Evolutionary conservation across 2,797 vertebrate species (phyloP), one percentile per base, ranked within the genome.

Genomic region (Melanotaenia pygmaea): DNA sequence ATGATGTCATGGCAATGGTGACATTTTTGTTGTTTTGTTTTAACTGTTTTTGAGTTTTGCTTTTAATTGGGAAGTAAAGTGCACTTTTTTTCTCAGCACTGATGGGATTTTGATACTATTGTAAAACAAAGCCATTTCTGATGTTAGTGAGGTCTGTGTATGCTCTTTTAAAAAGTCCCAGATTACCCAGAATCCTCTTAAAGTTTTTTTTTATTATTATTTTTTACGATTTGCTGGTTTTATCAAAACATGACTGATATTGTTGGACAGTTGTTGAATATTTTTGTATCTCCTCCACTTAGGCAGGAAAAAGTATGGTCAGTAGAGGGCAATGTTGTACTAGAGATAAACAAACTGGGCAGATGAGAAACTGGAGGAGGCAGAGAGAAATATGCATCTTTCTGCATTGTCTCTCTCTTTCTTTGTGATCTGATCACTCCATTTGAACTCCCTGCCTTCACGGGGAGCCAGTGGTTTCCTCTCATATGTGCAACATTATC

Each of bases 261-360:
- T 50, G 45, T 70, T 66, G 40, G 47, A 66, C 28, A 73, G 32
- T 28, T 40, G 26, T 67, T 32, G 2, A 12, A 60, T 62, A 22
- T 72, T 72, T 77, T 45, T 32, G 32, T 20, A 40, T 24, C 11
- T 62, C 8, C n/a, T 32, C n/a, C 16, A 3, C 14, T 38, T 16
- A 47, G 24, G 40, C 26, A 60, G 64, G 32, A 14, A 26, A 24
- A 4, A 35, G 45, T 56, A 13, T n/a, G 40, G 61, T 4, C 91
- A 87, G 79, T 61, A 94, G 93, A 92, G 89, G 91, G 91, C 92
- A 94, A 83, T 93, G 89, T 93, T 91, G 93, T 60, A 78, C 87
- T 72, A 45, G 68, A 61, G 22, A 70, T 54, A 0, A 1, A 7
- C 22, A 72, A 54, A 32, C 2, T 0, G 56, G 58, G 45, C 47